Evolutionary conservation across 2,797 vertebrate species (phyloP).

Genomic region (Schizopygopsis pylzovi): DNA sequence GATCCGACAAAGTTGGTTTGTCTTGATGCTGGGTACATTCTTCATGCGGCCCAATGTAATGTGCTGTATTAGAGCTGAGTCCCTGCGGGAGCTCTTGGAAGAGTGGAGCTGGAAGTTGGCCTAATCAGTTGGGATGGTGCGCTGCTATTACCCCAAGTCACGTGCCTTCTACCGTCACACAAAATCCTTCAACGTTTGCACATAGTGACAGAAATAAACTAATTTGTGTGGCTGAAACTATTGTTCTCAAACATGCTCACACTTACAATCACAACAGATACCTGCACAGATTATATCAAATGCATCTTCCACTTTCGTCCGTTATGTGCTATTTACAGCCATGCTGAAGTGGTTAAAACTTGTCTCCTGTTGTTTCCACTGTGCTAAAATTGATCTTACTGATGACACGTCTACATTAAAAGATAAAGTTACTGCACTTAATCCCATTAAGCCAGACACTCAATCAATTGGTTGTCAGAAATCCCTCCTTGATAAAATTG

Average conservation of each 20-base stretch:
- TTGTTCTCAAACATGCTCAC: slow-evolving; percentile 12
- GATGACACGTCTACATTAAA: slow-evolving; percentile 44
- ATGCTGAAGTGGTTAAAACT: slow-evolving; percentile 3
- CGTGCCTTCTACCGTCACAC: background rate
- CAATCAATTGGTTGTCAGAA: slow-evolving; percentile 39
- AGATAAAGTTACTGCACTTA: slow-evolving; percentile 46
- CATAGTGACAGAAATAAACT: background rate
- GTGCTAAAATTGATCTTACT: slow-evolving; percentile 15
- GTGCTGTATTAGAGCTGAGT: slow-evolving; percentile 15
- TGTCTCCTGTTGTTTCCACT: background rate
- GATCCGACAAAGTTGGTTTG: background rate
- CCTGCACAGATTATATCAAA: slow-evolving; percentile 3
- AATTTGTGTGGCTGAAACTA: slow-evolving; percentile 6
- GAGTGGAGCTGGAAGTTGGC: slow-evolving; percentile 40
- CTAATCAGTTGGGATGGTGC: slow-evolving; percentile 33
- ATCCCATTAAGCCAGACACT: slow-evolving; percentile 41
- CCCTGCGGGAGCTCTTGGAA: slow-evolving; percentile 20
- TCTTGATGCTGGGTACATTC: slow-evolving; percentile 32
- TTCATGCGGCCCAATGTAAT: slow-evolving; percentile 16
- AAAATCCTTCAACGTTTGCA: background rate
- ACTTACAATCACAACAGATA: slow-evolving; percentile 6
- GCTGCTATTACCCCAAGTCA: background rate
- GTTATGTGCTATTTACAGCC: background rate
- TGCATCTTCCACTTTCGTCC: background rate
- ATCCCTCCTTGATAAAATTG: slow-evolving; percentile 26